Evolutionary conservation across 2,888 invertebrate genomes (phyloP).

Genomic region (Dyspetes luteomarginatus): DNA sequence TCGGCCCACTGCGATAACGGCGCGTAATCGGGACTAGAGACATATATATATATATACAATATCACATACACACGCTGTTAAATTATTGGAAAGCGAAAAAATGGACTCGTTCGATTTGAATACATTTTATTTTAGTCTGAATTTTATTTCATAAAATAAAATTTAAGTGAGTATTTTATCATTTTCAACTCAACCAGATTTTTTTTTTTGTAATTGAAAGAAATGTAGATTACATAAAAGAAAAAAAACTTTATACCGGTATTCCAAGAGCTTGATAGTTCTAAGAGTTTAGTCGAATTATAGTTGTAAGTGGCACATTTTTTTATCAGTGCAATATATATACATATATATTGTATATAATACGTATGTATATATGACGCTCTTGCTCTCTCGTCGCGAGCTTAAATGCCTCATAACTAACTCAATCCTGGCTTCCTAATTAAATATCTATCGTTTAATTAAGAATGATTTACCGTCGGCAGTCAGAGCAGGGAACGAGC

Average conservation of each 20-base stretch:
- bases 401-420: constrained; percentile 78
- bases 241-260: no score
- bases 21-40: constrained; percentile 45
- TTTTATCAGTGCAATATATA: constrained; percentile 30
- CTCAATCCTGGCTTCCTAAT: constrained; percentile 79
- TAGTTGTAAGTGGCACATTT: constrained; percentile 26
- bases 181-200: neutral
- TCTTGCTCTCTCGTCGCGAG: constrained; percentile 49
- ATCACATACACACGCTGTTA: neutral
- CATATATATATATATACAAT: constrained; percentile 8
- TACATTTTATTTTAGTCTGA: neutral
- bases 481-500: constrained; percentile 58
- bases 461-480: constrained; percentile 81
- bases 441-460: constrained; percentile 83
- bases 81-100: neutral
- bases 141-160: no score
- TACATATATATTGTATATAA: constrained; percentile 5
- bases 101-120: neutral
- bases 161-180: no score
- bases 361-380: constrained; percentile 32
- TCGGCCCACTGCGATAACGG: constrained; percentile 79
- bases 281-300: no score
- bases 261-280: no score
- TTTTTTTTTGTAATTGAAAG: no score
- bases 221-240: no score